Percentiles rank a stretch among this genome's conserved stretches.
Conservation (phyloP, 2,113 vertebrate genomes). For the Blennius ocellaris region DNA sequence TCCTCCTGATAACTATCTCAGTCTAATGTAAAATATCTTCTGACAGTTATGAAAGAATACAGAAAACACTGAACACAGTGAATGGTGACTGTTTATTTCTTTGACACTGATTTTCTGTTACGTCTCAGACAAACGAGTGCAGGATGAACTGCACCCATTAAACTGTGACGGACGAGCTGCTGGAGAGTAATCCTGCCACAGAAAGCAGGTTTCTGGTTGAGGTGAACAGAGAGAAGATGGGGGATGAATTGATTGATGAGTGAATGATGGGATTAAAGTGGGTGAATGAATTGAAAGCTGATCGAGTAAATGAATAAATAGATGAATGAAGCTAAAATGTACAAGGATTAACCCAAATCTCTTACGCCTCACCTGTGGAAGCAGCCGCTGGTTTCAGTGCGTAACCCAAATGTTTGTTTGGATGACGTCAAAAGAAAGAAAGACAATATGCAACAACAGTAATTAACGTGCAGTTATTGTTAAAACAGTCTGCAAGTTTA, state of each 20-base stretch:
- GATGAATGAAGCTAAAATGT: conserved; percentile 33
- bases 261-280: conserved; percentile 55
- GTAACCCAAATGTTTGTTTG: no score
- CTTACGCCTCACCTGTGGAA: neutral
- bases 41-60: no score
- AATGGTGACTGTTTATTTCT: no score
- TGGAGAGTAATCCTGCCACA: conserved; percentile 19
- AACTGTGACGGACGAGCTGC: conserved; percentile 9
- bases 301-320: conserved; percentile 51
- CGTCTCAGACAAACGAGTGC: neutral
- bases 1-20: no score
- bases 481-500: no score
- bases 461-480: no score
- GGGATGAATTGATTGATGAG: conserved; percentile 46
- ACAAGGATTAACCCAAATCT: conserved; percentile 16
- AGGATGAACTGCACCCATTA: neutral
- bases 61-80: no score
- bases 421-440: no score
- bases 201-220: conserved; percentile 1
- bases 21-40: no score
- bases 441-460: no score
- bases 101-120: no score
- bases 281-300: conserved; percentile 41
- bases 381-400: neutral
- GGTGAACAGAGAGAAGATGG: conserved; percentile 23